These are phyloP conservation scores for Varanus salvator DNA, from an alignment of 2,113 vertebrate species.

Conservation along the genomic window DNA sequence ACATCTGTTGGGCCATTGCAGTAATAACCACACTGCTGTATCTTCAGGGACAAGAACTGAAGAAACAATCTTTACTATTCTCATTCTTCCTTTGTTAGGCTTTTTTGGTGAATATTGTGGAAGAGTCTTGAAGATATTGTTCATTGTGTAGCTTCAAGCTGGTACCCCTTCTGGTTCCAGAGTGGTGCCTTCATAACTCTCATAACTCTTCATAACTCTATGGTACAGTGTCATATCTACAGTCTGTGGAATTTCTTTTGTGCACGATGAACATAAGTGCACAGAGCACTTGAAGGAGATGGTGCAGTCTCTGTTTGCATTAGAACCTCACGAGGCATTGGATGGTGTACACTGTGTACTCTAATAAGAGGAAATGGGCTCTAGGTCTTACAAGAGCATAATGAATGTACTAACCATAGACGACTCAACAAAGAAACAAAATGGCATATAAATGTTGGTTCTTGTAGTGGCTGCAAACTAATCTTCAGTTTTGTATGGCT, in stretches of 20 bases:
- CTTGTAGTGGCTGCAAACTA: background rate
- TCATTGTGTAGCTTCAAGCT: no score
- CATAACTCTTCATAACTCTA: no score
- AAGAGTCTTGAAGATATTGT: background rate
- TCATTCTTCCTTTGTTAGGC: background rate
- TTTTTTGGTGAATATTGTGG: background rate
- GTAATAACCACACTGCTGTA: no score
- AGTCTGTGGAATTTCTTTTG: background rate
- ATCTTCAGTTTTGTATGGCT: background rate
- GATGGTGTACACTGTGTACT: background rate
- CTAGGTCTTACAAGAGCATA: background rate
- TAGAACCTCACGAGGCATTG: background rate
- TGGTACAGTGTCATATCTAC: background rate
- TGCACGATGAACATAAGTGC: background rate
- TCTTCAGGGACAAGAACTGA: no score
- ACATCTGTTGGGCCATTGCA: no score
- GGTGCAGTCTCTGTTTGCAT: background rate
- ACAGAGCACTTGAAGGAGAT: background rate
- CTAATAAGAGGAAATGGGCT: background rate
- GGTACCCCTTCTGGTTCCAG: background rate
- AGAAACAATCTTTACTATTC: background rate
- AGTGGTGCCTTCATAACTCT: background rate
- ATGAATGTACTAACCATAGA: background rate
- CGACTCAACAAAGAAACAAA: background rate
- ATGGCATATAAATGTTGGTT: accelerated